Evolutionary conservation across 1,140 invertebrate genomes (phyloP), one percentile per base, ranked within the genome.

Genomic region (Hypsibius dujardini): DNA sequence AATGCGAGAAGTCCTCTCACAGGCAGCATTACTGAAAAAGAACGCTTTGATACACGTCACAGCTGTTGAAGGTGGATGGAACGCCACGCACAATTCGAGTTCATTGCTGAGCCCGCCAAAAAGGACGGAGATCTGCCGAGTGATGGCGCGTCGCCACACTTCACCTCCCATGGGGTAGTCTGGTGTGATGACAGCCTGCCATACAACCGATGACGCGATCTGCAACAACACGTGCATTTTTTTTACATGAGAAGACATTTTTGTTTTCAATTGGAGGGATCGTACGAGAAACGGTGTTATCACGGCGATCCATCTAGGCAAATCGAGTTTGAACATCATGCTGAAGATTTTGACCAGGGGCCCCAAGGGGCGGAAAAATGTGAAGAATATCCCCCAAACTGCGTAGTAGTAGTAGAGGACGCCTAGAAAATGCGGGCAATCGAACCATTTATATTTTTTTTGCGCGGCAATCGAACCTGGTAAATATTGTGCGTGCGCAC

Each of bases 171-270:
- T 15, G 12, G 62, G 62, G 45, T 67, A 67, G 45, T 67, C 62
- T 45, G 62, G 62, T 7, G 62, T 67, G 42, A 67, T 67, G 3
- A 67, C 12, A 42, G 62, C 62, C 45, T 67, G 62, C 62, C 62
- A 67, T 7, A 67, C 42, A 42, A 67, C 62, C 7, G 12, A 12
- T 7, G 62, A 15, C 12, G 62, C 12, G 3, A 67, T 42, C 62
- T 67, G 45, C 12, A 67, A 28, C 28, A 28, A 28, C 28, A 28
- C 28, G 28, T 28, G 28, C 28, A 28, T 0, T 28, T 28, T 28
- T 28, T 42, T 67, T 12, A 67, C 62, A 15, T 42, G 12, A 42
- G 42, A 12, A 67, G 28, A 28, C 28, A 28, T 28, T 28, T 28
- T 28, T 28, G 28, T 28, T 28, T 28, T 28, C 28, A 28, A 28